Conservation (phyloP, 1,140 invertebrate species). For the Orius insidiosus region DNA sequence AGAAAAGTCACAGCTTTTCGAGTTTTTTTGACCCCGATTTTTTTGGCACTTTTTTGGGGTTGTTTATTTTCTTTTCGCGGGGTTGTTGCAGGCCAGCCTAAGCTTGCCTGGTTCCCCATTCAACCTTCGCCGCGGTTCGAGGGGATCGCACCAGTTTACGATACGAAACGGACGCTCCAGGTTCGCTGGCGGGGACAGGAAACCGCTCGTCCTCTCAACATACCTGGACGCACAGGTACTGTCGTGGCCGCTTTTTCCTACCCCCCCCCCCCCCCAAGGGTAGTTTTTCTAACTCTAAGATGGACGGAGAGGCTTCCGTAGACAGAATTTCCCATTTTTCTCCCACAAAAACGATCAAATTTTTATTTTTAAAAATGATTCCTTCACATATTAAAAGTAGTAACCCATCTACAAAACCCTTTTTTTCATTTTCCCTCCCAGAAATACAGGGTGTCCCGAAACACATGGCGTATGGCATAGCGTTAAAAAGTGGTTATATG, state of each 20-base stretch:
- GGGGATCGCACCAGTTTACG: constrained; percentile 81
- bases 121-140: constrained; percentile 70
- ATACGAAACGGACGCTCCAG: constrained; percentile 55
- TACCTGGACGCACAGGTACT: constrained; percentile 64
- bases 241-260: not conserved
- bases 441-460: no score
- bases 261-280: not conserved
- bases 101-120: constrained; percentile 94
- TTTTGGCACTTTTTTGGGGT: not conserved
- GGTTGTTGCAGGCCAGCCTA: constrained; percentile 64
- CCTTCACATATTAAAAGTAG: no score
- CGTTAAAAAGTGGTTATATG: no score
- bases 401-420: no score
- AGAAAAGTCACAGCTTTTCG: not conserved
- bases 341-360: not conserved
- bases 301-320: not conserved
- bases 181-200: constrained; percentile 64
- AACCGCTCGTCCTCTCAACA: constrained; percentile 82
- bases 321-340: no score
- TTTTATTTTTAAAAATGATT: no score
- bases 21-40: not conserved
- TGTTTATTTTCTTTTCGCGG: not conserved
- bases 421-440: no score
- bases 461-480: no score
- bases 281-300: not conserved